These are phyloP conservation scores for Crocallis elinguaria DNA, from an alignment of 2,888 invertebrate species.

Conservation along the genomic window DNA sequence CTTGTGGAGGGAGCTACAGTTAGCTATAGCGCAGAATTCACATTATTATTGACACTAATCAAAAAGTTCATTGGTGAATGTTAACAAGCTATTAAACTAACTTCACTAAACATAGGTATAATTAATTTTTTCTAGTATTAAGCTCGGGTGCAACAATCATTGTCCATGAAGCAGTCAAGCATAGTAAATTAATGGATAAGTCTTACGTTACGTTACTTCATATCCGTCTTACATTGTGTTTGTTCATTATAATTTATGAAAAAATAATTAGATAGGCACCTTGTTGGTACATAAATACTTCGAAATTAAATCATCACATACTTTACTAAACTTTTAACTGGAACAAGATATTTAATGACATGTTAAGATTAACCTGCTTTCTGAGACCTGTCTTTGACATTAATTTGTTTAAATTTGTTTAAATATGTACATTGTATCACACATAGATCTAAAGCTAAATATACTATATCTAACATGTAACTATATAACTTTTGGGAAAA, in stretches of 20 bases:
- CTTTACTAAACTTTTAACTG: not conserved
- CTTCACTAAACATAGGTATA: no score
- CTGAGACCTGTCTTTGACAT: not conserved
- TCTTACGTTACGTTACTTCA: not conserved
- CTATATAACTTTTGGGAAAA: no score
- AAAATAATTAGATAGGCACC: not conserved
- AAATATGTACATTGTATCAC: not conserved
- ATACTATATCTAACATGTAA: no score
- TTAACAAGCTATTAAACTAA: no score
- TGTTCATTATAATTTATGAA: not conserved
- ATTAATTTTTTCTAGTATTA: no score
- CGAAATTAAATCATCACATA: constrained; percentile 1
- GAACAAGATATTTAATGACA: not conserved
- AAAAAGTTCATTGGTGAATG: no score
- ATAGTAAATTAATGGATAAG: not conserved
- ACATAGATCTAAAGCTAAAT: not conserved
- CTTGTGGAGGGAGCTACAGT: no score
- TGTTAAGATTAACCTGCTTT: not conserved
- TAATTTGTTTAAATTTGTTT: not conserved
- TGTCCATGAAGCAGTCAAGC: not conserved
- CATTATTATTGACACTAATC: no score
- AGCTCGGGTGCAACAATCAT: not conserved
- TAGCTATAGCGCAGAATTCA: no score
- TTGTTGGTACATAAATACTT: not conserved
- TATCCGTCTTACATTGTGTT: not conserved